phyloP scores from a whole-genome alignment of 2,113 vertebrate species.

The Phodopus roborovskii region DNA sequence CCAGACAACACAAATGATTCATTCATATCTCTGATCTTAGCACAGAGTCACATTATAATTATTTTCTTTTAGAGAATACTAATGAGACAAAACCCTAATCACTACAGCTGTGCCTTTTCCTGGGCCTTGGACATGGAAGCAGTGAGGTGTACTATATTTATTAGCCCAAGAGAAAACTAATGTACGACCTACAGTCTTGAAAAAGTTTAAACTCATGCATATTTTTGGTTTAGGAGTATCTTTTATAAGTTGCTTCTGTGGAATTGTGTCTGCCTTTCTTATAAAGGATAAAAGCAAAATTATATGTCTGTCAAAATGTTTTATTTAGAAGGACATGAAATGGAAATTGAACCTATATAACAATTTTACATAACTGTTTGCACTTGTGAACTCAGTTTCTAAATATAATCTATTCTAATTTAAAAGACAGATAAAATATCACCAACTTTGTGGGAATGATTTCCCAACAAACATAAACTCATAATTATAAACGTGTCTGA shows the following conservation, averaged over 20 bases:
- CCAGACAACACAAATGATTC: not conserved
- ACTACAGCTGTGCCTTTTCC: not conserved
- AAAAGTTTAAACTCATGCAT: not conserved
- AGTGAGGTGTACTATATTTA: not conserved
- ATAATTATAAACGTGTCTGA: slow-evolving; percentile 53
- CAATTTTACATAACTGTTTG: not conserved
- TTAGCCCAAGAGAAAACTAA: not conserved
- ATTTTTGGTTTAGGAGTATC: not conserved
- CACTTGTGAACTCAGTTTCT: not conserved
- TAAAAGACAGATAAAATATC: slow-evolving; percentile 57
- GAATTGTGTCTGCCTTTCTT: not conserved
- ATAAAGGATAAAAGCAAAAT: slow-evolving; percentile 37
- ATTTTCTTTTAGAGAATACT: not conserved
- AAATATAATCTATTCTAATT: slow-evolving; percentile 56
- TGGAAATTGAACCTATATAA: slow-evolving; percentile 14
- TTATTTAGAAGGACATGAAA: not conserved
- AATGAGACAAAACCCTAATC: not conserved
- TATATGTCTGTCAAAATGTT: not conserved
- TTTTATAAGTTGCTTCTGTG: not conserved
- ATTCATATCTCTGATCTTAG: not conserved
- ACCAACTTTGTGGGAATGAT: not conserved
- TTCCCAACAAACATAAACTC: slow-evolving; percentile 27
- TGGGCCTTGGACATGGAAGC: not conserved
- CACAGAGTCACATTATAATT: not conserved
- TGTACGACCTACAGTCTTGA: not conserved